These are phyloP conservation scores for Sipha maydis DNA, from an alignment of 2,888 invertebrate genomes.

Conservation along the genomic window DNA sequence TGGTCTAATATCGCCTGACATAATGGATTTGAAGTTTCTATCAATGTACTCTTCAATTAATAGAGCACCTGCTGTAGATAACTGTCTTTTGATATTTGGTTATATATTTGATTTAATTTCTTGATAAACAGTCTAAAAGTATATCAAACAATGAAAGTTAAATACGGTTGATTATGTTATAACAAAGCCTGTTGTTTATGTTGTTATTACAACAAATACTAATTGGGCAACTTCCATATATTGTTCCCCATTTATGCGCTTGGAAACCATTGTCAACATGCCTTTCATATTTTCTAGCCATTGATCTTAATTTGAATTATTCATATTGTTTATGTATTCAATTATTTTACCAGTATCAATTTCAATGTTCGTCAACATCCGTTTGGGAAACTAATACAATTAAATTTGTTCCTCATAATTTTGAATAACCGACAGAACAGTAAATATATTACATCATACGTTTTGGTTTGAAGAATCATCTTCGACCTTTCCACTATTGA, in stretches of 20 bases:
- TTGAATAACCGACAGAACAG: background rate
- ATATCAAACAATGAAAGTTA: constrained; percentile 1
- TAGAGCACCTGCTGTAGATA: constrained; percentile 89
- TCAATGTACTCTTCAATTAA: constrained; percentile 78
- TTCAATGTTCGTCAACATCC: background rate
- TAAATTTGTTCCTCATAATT: background rate
- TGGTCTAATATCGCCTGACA: constrained; percentile 23
- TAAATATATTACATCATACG: background rate
- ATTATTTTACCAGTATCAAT: constrained; percentile 20
- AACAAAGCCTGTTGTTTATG: background rate
- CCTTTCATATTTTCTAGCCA: constrained; percentile 45
- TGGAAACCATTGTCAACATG: constrained; percentile 13
- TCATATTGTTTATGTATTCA: constrained; percentile 23
- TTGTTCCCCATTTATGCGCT: constrained; percentile 82
- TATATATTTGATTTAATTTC: constrained; percentile 50
- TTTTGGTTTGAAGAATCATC: constrained; percentile 28
- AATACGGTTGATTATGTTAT: too few relatives aligned
- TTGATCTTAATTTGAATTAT: constrained; percentile 30
- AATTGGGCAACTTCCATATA: constrained; percentile 83
- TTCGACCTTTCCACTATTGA: constrained; percentile 75
- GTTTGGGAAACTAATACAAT: constrained; percentile 37
- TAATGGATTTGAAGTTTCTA: constrained; percentile 20
- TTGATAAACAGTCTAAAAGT: constrained; percentile 46
- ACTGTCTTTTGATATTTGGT: constrained; percentile 34
- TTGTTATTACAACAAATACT: constrained; percentile 67